A percentile compares a stretch with the other conserved stretches of the same genome.
Evolutionary conservation across 2,113 vertebrate species (phyloP).

Genomic region (Engraulis encrasicolus): DNA sequence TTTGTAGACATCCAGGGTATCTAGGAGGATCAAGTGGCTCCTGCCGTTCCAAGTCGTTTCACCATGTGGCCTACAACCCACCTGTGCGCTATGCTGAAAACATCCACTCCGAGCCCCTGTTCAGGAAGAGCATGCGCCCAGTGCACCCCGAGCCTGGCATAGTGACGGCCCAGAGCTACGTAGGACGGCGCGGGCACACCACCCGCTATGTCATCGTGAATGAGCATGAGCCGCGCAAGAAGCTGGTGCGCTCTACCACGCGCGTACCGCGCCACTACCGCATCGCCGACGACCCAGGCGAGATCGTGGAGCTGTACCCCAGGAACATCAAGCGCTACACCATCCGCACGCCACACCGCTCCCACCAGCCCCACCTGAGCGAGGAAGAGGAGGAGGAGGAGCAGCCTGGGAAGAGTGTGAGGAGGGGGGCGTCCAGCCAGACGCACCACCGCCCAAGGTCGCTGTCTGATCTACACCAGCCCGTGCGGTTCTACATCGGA

Average conservation of each 20-base stretch:
- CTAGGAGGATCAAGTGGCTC: constrained; percentile 71
- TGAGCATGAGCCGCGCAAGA: constrained; percentile 78
- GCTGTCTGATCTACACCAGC: constrained; percentile 78
- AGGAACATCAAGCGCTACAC: constrained; percentile 72
- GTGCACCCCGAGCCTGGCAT: constrained; percentile 63
- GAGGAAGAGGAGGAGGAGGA: constrained; percentile 82
- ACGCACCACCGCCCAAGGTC: constrained; percentile 73
- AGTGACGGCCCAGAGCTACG: constrained; percentile 62
- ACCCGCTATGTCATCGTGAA: constrained; percentile 84
- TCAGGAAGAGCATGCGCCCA: constrained; percentile 75
- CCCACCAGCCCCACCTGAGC: constrained; percentile 76
- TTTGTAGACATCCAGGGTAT: constrained; percentile 69
- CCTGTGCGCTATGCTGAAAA: constrained; percentile 65
- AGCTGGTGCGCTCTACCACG: constrained; percentile 69
- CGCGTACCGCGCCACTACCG: constrained; percentile 80
- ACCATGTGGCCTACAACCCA: constrained; percentile 66
- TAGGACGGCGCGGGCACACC: constrained; percentile 66
- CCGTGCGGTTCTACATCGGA: constrained; percentile 79
- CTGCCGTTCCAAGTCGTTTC: constrained; percentile 74
- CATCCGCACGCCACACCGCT: constrained; percentile 59
- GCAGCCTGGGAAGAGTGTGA: constrained; percentile 60
- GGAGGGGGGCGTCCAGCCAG: constrained; percentile 59
- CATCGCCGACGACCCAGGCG: constrained; percentile 68
- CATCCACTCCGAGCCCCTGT: constrained; percentile 81
- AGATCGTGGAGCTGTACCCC: constrained; percentile 80